These are phyloP conservation scores for Lapara coniferarum DNA, from an alignment of 2,888 invertebrate genomes.

Conservation along the genomic window DNA sequence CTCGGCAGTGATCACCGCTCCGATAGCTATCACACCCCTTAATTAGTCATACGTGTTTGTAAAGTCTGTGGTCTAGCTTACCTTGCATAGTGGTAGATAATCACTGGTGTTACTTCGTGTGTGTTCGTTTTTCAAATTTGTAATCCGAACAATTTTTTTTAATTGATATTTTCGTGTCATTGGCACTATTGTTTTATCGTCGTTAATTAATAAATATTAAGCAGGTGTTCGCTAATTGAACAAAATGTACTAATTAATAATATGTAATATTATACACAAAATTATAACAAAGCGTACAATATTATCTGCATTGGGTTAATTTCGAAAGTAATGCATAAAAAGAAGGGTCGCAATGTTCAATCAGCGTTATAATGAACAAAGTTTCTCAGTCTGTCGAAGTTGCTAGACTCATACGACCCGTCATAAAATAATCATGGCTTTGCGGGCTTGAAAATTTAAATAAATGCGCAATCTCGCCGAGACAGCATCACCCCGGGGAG, in stretches of 20 bases:
- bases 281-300: neutral
- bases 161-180: neutral
- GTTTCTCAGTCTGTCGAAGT: constrained; percentile 1
- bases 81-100: neutral
- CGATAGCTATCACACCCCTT: constrained; percentile 47
- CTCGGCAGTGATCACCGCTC: constrained; percentile 35
- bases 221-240: neutral
- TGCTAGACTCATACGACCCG: constrained; percentile 29
- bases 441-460: constrained; percentile 51
- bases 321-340: neutral
- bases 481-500: constrained; percentile 37
- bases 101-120: neutral
- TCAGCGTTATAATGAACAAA: constrained; percentile 9
- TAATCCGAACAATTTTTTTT: neutral
- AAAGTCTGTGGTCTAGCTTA: constrained; percentile 37
- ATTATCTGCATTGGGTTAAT: no score
- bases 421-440: constrained; percentile 42
- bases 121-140: neutral
- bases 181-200: neutral
- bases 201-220: neutral
- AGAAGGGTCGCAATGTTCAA: neutral
- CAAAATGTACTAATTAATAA: neutral
- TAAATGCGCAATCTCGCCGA: constrained; percentile 55
- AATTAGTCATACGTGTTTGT: constrained; percentile 51
- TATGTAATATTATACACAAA: neutral